Conservation (phyloP, 2,113 vertebrate genomes). For the Labrus mixtus region DNA sequence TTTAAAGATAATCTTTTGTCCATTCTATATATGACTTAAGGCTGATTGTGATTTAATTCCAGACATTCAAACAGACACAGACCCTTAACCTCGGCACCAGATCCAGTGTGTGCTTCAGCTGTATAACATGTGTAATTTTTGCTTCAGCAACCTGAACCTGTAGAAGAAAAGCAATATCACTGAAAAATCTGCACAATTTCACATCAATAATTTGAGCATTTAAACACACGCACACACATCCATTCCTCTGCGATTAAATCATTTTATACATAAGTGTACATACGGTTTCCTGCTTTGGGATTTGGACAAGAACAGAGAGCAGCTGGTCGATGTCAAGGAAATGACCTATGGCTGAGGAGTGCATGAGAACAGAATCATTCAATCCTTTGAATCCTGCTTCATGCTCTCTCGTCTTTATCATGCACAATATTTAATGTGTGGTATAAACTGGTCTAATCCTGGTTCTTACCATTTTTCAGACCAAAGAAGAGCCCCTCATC, state of each 20-base stretch:
- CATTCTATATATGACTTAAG: background rate
- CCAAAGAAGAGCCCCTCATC: conserved; percentile 94
- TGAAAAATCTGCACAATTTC: background rate
- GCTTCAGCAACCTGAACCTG: conserved; percentile 93
- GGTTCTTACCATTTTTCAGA: conserved; percentile 88
- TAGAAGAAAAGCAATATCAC: background rate
- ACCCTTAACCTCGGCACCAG: conserved; percentile 93
- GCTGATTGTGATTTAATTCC: background rate
- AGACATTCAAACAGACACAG: conserved; percentile 36
- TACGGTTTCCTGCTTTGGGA: conserved; percentile 97
- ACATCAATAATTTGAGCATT: background rate
- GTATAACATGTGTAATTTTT: conserved; percentile 96
- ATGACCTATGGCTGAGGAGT: conserved; percentile 90
- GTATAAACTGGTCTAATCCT: background rate
- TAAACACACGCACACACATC: background rate
- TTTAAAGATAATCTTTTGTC: background rate
- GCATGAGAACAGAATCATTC: conserved; percentile 47
- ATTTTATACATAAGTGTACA: background rate
- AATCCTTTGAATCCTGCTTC: background rate
- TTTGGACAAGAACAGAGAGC: conserved; percentile 94
- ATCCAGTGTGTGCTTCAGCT: conserved; percentile 95
- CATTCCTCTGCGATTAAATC: background rate
- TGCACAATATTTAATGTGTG: background rate
- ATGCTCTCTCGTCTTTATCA: background rate
- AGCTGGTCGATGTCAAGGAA: conserved; percentile 97